Conservation (phyloP, 2,113 vertebrate genomes). For the Capreolus pygargus region DNA sequence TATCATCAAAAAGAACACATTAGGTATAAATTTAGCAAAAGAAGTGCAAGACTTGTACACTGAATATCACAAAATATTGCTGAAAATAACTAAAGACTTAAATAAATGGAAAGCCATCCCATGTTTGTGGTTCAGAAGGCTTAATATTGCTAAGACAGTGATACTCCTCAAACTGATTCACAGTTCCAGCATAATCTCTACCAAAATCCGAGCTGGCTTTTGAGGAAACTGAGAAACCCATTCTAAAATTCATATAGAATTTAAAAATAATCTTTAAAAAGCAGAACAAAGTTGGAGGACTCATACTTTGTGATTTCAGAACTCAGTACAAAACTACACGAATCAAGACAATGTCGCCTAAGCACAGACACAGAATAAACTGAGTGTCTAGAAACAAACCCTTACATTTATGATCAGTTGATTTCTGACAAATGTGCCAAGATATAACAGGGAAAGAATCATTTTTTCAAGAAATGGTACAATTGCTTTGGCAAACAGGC, state of each 20-base stretch:
- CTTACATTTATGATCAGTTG: background rate
- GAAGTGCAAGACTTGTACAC: background rate
- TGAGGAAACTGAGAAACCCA: background rate
- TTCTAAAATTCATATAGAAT: background rate
- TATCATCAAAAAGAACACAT: background rate
- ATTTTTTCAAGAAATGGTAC: background rate
- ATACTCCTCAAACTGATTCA: background rate
- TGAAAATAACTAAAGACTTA: background rate
- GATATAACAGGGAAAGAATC: background rate
- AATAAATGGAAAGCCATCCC: background rate
- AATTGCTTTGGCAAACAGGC: background rate
- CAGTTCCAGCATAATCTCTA: background rate
- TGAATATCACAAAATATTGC: background rate
- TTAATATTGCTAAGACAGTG: background rate
- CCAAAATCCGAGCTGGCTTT: background rate
- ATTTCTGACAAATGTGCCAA: background rate
- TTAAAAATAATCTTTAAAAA: background rate
- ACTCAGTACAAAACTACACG: background rate
- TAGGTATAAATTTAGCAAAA: background rate
- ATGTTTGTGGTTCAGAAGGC: background rate
- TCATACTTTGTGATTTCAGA: background rate
- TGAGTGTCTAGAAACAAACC: background rate
- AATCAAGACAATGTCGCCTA: background rate
- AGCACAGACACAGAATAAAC: background rate
- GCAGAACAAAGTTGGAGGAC: background rate